Evolutionary conservation across 2,888 invertebrate genomes (phyloP).

Genomic region (Rhagonycha lutea): DNA sequence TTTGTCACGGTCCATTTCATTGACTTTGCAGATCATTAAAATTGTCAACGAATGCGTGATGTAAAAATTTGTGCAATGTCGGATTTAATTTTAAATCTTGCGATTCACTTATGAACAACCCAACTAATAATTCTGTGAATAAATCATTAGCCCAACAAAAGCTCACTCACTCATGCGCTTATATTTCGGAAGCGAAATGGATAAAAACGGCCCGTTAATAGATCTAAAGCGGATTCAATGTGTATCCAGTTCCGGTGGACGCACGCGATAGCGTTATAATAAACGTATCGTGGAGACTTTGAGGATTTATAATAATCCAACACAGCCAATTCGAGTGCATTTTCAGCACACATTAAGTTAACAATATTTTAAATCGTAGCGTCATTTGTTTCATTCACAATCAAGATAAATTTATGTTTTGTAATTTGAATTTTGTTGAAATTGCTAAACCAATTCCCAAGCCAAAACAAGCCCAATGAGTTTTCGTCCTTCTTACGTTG

Average conservation of each 20-base stretch:
- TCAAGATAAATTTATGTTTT: background rate
- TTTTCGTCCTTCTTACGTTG: background rate
- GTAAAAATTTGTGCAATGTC: background rate
- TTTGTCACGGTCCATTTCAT: slow-evolving; percentile 21
- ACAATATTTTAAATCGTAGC: background rate
- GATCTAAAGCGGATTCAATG: slow-evolving; percentile 21
- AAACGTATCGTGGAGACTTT: slow-evolving; percentile 6
- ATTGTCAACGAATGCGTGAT: slow-evolving; percentile 23
- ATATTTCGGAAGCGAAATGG: slow-evolving; percentile 15
- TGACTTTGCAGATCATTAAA: slow-evolving; percentile 8
- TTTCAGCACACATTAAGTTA: background rate
- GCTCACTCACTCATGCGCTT: slow-evolving; percentile 11
- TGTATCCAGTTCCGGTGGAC: slow-evolving; percentile 16
- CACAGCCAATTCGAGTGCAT: background rate
- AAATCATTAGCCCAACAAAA: slow-evolving; percentile 11
- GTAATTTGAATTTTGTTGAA: background rate
- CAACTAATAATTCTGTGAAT: background rate
- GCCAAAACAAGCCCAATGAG: background rate
- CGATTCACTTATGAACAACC: background rate
- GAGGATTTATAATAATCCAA: background rate
- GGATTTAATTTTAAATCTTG: background rate
- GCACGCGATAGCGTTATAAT: slow-evolving; percentile 6
- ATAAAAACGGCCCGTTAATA: slow-evolving; percentile 19
- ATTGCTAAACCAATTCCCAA: background rate
- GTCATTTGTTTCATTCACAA: background rate